Conservation (phyloP, 2,113 vertebrate genomes). For the Clarias gariepinus region DNA sequence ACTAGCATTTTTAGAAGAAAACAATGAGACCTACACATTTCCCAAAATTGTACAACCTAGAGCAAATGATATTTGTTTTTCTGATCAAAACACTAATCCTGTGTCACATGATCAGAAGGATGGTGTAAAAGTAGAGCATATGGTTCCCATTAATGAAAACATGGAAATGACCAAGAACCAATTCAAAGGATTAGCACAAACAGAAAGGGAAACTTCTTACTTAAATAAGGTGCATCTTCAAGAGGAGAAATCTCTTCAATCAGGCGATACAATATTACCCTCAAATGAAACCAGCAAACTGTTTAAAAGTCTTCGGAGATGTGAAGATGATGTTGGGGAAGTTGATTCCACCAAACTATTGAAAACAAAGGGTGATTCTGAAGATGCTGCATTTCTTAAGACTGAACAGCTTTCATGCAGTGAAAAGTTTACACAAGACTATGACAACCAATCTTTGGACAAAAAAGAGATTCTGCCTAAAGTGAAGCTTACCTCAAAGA, state of each 20-base stretch:
- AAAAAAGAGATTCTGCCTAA: background rate
- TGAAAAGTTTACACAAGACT: background rate
- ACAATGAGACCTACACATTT: background rate
- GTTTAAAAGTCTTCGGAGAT: background rate
- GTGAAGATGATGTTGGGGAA: background rate
- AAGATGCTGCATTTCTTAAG: conserved; percentile 16
- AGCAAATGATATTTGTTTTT: background rate
- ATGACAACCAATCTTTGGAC: conserved; percentile 3
- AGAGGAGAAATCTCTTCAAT: background rate
- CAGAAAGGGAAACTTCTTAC: background rate
- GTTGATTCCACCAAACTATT: background rate
- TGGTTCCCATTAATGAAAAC: background rate
- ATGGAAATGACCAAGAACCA: background rate
- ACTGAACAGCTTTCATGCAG: background rate
- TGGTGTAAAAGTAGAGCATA: background rate
- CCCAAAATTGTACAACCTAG: background rate
- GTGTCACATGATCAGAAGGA: background rate
- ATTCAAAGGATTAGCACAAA: background rate
- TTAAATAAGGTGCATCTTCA: background rate
- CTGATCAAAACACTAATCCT: background rate
- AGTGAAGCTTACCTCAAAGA: background rate
- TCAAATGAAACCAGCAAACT: background rate
- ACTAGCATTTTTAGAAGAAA: background rate
- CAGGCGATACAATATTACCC: background rate
- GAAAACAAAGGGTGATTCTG: background rate